Conservation (phyloP, 2,888 invertebrate species). For the Drosophila diplacantha region DNA sequence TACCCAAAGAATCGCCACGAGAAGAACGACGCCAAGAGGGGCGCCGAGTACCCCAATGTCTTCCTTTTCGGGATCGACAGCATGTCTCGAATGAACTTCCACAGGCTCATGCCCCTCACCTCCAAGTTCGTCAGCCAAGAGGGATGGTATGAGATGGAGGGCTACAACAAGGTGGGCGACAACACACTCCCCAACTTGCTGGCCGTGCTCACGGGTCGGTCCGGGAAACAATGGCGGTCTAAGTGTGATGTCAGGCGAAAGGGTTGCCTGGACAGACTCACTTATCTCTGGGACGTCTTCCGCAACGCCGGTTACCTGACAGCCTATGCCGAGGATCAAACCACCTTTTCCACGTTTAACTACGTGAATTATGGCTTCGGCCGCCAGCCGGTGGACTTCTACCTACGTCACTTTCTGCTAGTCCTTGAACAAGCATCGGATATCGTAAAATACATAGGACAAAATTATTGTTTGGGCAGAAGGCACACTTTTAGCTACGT, state of each 20-base stretch:
- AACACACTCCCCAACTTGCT: slow-evolving; percentile 92
- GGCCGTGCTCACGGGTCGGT: slow-evolving; percentile 85
- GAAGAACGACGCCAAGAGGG: not conserved
- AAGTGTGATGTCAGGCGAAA: slow-evolving; percentile 1
- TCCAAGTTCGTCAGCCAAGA: slow-evolving; percentile 81
- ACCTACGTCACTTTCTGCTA: slow-evolving; percentile 83
- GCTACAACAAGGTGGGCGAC: slow-evolving; percentile 86
- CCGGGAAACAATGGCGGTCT: not conserved
- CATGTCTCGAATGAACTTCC: slow-evolving; percentile 79
- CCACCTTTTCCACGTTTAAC: slow-evolving; percentile 15
- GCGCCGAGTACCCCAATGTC: slow-evolving; percentile 79
- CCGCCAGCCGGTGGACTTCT: slow-evolving; percentile 84
- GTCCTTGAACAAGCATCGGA: slow-evolving; percentile 79
- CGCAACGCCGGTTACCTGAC: slow-evolving; percentile 84
- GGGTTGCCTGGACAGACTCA: slow-evolving; percentile 80
- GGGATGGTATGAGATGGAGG: slow-evolving; percentile 83
- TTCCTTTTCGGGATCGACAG: slow-evolving; percentile 89
- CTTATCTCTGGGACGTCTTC: slow-evolving; percentile 86
- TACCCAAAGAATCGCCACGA: not conserved
- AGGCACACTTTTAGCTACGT: slow-evolving; percentile 81
- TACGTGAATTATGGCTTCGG: slow-evolving; percentile 17
- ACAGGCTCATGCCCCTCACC: slow-evolving; percentile 85
- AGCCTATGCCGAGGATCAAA: slow-evolving; percentile 84
- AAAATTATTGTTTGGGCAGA: slow-evolving; percentile 80
- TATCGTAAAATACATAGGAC: not conserved